These are phyloP conservation scores for Brienomyrus longianalis DNA, from an alignment of 2,113 vertebrate genomes.

Conservation along the genomic window DNA sequence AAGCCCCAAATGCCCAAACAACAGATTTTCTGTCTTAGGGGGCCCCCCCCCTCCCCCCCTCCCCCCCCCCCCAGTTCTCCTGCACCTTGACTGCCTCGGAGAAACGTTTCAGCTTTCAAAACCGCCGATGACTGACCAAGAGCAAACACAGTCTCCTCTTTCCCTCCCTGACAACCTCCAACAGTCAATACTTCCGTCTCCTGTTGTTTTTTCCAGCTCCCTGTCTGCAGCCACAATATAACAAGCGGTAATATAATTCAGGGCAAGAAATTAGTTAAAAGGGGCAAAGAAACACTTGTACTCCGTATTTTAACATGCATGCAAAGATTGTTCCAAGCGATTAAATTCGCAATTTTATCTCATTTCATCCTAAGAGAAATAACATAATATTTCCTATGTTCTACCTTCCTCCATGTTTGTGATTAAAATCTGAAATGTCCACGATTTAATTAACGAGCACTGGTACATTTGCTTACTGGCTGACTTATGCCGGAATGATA, in stretches of 20 bases:
- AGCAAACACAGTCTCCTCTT: background rate
- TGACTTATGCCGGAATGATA: background rate
- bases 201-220: slow-evolving; percentile 39
- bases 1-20: background rate
- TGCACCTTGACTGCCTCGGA: background rate
- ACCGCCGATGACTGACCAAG: background rate
- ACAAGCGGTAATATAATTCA: slow-evolving; percentile 54
- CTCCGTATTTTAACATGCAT: slow-evolving; percentile 42
- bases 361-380: slow-evolving; percentile 39
- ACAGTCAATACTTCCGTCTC: background rate
- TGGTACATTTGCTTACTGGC: background rate
- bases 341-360: slow-evolving; percentile 41
- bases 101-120: background rate
- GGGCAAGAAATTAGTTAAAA: slow-evolving; percentile 46
- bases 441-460: slow-evolving; percentile 54
- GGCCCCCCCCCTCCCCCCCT: too few species aligned
- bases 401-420: slow-evolving; percentile 44
- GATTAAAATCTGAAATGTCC: slow-evolving; percentile 57
- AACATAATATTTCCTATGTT: slow-evolving; percentile 35
- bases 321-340: slow-evolving; percentile 37
- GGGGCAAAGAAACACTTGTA: slow-evolving; percentile 43
- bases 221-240: slow-evolving; percentile 37
- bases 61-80: background rate
- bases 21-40: background rate
- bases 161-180: background rate